Conservation (phyloP, 2,888 invertebrate genomes). For the Agonopterix subpropinquella region DNA sequence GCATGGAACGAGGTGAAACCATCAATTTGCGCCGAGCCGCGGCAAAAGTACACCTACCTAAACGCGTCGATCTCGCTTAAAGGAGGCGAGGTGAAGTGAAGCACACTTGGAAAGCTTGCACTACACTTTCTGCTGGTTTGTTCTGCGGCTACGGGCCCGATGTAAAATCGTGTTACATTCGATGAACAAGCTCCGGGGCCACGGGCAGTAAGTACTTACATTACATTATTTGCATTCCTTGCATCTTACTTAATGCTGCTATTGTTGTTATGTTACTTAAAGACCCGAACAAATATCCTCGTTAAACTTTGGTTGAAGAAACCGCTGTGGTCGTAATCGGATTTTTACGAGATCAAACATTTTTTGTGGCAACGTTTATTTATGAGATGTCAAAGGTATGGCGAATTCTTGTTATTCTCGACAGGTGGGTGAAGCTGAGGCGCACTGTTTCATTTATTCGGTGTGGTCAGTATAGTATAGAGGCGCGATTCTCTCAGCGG, state of each 20-base stretch:
- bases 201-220: constrained; percentile 4
- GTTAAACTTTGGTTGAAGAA: too few relatives aligned
- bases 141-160: constrained; percentile 28
- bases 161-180: constrained; percentile 40
- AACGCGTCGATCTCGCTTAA: constrained; percentile 44
- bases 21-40: constrained; percentile 59
- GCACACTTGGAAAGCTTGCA: constrained; percentile 12
- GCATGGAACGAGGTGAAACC: constrained; percentile 67
- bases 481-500: constrained; percentile 40
- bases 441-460: constrained; percentile 24
- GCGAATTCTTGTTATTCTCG: constrained; percentile 20
- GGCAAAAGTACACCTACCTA: constrained; percentile 27
- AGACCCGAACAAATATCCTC: too few relatives aligned
- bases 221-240: constrained; percentile 6
- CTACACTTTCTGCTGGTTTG: constrained; percentile 38
- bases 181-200: constrained; percentile 22
- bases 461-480: constrained; percentile 27
- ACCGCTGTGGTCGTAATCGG: too few relatives aligned
- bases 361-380: neutral
- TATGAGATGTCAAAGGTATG: constrained; percentile 4
- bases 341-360: too few relatives aligned
- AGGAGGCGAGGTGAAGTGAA: constrained; percentile 6
- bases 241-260: neutral
- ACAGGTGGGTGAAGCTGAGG: constrained; percentile 14
- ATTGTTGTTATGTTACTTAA: too few relatives aligned